Conservation (phyloP, 2,888 invertebrate species). For the Unio pictorum region DNA sequence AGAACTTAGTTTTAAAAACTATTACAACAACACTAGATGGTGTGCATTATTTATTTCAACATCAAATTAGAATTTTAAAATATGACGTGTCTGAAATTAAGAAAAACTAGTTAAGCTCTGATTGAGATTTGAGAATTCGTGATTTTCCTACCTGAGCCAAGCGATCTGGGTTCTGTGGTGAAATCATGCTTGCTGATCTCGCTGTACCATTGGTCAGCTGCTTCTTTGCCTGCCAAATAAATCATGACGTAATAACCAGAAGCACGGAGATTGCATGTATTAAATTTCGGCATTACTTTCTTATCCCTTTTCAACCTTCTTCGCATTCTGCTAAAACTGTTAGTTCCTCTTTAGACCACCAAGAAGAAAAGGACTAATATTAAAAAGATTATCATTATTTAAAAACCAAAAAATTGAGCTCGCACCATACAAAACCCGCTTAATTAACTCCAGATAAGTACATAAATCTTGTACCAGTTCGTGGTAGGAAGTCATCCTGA, state of each 20-base stretch:
- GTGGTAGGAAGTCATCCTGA: no score
- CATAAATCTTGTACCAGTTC: no score
- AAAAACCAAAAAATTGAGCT: no score
- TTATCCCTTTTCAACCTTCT: background rate
- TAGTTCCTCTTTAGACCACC: background rate
- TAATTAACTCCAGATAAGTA: no score
- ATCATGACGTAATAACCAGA: no score
- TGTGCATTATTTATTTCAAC: no score
- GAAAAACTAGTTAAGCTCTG: no score
- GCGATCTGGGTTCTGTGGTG: constrained; percentile 35
- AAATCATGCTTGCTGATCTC: constrained; percentile 66
- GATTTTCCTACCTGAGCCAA: constrained; percentile 39
- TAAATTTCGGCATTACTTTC: background rate
- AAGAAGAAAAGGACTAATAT: background rate
- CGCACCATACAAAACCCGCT: no score
- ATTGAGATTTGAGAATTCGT: background rate
- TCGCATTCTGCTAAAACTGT: background rate
- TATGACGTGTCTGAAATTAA: no score
- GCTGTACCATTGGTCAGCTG: constrained; percentile 69
- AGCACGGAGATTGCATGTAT: background rate
- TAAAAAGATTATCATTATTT: background rate
- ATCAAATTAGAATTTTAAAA: no score
- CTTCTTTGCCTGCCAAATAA: constrained; percentile 57
- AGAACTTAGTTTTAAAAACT: no score
- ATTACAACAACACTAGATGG: no score